Evolutionary conservation across 2,888 invertebrate species (phyloP).

Genomic region (Achlya flavicornis): DNA sequence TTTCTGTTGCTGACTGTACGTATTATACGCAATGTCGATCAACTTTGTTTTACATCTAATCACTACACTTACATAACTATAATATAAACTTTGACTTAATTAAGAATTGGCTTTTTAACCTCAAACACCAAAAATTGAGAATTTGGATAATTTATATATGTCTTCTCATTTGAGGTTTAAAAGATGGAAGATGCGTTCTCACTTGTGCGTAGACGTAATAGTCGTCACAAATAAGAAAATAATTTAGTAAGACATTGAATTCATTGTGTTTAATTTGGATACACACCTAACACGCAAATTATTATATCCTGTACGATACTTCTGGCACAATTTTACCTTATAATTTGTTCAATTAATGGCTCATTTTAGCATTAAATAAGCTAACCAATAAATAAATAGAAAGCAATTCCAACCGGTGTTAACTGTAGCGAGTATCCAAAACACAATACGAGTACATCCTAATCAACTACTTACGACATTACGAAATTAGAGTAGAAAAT

Average conservation of each 20-base stretch:
- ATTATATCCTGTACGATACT: neutral
- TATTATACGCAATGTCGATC: conserved; percentile 56
- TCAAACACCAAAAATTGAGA: conserved; percentile 54
- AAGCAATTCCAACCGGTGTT: conserved; percentile 3
- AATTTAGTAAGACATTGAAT: conserved; percentile 42
- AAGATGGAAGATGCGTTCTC: conserved; percentile 62
- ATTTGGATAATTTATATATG: conserved; percentile 32
- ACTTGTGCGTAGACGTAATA: conserved; percentile 62
- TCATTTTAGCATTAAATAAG: neutral
- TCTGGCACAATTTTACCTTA: neutral
- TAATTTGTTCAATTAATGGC: conserved; percentile 20
- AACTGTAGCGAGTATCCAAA: conserved; percentile 36
- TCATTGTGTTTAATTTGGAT: conserved; percentile 35
- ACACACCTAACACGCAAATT: conserved; percentile 28
- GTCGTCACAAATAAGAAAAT: conserved; percentile 48
- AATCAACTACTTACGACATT: conserved; percentile 53
- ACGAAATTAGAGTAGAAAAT: conserved; percentile 62
- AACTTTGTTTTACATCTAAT: conserved; percentile 56
- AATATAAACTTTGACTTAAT: conserved; percentile 75
- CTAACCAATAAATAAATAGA: conserved; percentile 22
- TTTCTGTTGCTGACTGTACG: conserved; percentile 53
- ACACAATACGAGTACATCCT: conserved; percentile 46
- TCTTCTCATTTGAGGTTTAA: conserved; percentile 41
- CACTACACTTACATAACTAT: conserved; percentile 63
- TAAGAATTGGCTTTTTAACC: conserved; percentile 76